Evolutionary conservation across 2,113 vertebrate species (phyloP), one percentile per base, ranked within the genome.

Genomic region (Dissostichus mawsoni): DNA sequence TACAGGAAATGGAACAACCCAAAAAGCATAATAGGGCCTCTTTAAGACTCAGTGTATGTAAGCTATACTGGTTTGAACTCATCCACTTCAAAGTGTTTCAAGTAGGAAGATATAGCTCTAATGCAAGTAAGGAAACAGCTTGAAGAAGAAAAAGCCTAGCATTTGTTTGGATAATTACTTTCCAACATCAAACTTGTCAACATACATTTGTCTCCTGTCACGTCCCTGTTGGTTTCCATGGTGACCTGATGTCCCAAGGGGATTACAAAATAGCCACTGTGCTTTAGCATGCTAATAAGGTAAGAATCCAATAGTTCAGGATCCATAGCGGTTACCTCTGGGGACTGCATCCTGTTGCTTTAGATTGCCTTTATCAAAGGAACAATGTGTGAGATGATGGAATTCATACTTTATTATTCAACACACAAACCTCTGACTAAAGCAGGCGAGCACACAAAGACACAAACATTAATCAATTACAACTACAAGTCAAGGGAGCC

Each of bases 231-330:
- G 66, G 47, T 67, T 83, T 33, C 62, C 58, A 64, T 55, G 44
- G 59, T 52, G 48, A 47, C 11, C 56, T 18, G 73, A 70, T 74
- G 59, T 65, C 74, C 65, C 36, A 41, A 41, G 36, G 0, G 1
- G 41, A 10, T 23, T 47, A 14, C 64, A 14, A 76, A 87, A 85
- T 79, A 52, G 51, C 23, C 3, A 1, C 29, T 45, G 50, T 6
- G 23, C 67, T 7, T 16, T 48, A 56, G 65, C 52, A 85, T 86
- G 73, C 63, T 85, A 87, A 91, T 90, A 62, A 81, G 56, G 48
- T 82, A 70, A 75, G 59, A 80, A 86, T 74, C 65, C 76, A 65
- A 85, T 81, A 83, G 61, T 72, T 82, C 25, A 56, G 33, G 51
- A 87, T 85, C 58, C 64, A 80, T 71, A 64, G 67, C 20, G 7